Evolutionary conservation across 2,113 vertebrate species (phyloP).

Genomic region (Nesogale talazaci): DNA sequence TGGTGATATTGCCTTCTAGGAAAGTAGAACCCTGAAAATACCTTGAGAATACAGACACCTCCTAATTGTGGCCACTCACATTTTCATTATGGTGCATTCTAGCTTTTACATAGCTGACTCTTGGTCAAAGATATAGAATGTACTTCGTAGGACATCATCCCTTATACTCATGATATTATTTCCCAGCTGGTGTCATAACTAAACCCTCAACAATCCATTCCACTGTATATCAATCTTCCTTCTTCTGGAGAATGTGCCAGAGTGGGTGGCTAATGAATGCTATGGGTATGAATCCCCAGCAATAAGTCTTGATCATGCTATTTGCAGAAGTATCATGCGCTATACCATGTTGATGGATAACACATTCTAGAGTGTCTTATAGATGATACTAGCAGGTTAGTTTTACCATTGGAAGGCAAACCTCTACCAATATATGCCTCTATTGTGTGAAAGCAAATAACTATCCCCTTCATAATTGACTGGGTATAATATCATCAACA

Average conservation of each 20-base stretch:
- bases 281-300: background rate
- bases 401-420: background rate
- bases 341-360: background rate
- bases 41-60: background rate
- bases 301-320: background rate
- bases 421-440: background rate
- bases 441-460: background rate
- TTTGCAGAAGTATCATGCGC: background rate
- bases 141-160: background rate
- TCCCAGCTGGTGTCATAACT: background rate
- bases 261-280: background rate
- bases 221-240: background rate
- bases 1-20: too few species aligned
- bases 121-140: background rate
- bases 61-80: background rate
- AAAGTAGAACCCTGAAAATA: too few species aligned
- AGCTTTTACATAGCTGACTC: background rate
- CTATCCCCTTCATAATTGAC: background rate
- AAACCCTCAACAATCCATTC: background rate
- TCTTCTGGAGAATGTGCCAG: background rate
- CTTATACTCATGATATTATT: background rate
- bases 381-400: background rate
- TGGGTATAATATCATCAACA: background rate
- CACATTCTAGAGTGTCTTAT: background rate
- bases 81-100: background rate